These are phyloP conservation scores for Percina caprodes DNA, from an alignment of 2,113 vertebrate genomes.

Conservation along the genomic window DNA sequence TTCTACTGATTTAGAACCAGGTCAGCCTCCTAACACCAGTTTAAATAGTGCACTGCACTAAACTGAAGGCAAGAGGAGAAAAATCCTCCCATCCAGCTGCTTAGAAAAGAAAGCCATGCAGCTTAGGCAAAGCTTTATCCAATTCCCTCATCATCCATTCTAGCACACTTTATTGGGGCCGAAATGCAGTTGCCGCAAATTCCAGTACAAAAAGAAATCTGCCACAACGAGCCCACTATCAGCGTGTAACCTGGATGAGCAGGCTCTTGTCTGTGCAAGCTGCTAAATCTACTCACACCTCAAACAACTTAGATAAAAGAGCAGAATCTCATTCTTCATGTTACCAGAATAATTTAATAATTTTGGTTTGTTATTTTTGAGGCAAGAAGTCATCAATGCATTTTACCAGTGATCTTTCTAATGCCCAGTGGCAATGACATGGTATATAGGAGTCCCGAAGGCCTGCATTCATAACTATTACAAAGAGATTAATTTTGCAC, in stretches of 20 bases:
- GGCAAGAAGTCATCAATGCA: constrained; percentile 30
- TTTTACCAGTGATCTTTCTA: constrained; percentile 36
- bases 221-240: constrained; percentile 23
- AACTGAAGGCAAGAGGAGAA: constrained; percentile 53
- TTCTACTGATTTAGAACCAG: constrained; percentile 21
- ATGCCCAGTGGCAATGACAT: constrained; percentile 27
- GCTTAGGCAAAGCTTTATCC: constrained; percentile 78
- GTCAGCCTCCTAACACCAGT: constrained; percentile 37
- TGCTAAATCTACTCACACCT: constrained; percentile 46
- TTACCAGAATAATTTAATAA: constrained; percentile 15
- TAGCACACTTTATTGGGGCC: constrained; percentile 69
- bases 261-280: constrained; percentile 3
- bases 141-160: constrained; percentile 75
- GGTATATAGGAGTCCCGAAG: constrained; percentile 34
- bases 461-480: constrained; percentile 62
- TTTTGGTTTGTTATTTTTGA: constrained; percentile 21
- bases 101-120: constrained; percentile 72
- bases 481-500: constrained; percentile 57
- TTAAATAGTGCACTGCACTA: constrained; percentile 35
- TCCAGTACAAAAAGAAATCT: constrained; percentile 59
- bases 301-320: neutral
- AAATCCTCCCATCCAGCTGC: constrained; percentile 68
- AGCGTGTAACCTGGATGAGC: constrained; percentile 12
- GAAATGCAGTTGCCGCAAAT: constrained; percentile 62
- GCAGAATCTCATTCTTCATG: neutral